Evolutionary conservation across 1,140 invertebrate genomes (phyloP).

Genomic region (Hypsibius dujardini): DNA sequence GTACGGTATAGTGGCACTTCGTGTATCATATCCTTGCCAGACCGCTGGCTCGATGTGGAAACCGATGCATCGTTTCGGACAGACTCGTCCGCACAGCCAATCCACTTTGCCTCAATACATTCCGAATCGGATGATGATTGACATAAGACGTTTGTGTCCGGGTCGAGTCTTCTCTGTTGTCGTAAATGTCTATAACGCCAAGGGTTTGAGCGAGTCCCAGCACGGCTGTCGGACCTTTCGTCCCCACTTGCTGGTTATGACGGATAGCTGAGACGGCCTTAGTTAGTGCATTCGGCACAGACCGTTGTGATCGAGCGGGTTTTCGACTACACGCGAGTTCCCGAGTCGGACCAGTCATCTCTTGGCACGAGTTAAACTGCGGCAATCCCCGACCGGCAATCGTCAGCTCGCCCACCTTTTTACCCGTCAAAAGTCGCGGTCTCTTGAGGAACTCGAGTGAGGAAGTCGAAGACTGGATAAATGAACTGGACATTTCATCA

Average conservation of each 20-base stretch:
- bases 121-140: no score
- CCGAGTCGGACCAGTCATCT: background rate
- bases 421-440: background rate
- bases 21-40: no score
- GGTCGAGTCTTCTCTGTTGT: no score
- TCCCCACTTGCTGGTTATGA: background rate
- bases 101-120: no score
- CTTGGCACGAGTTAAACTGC: background rate
- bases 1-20: no score
- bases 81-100: no score
- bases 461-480: background rate
- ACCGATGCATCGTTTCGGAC: no score
- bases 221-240: background rate
- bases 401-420: background rate
- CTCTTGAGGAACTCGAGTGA: background rate
- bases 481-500: background rate
- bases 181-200: no score
- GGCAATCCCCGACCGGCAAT: background rate
- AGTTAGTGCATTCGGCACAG: background rate
- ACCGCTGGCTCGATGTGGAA: no score
- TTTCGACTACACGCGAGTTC: background rate
- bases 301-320: background rate
- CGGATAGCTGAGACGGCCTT: conserved; percentile 6
- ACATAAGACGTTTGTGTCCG: no score
- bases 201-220: no score